Evolutionary conservation across 2,888 invertebrate species (phyloP), one percentile per base, ranked within the genome.

Genomic region (Chrysolina oricalcia): DNA sequence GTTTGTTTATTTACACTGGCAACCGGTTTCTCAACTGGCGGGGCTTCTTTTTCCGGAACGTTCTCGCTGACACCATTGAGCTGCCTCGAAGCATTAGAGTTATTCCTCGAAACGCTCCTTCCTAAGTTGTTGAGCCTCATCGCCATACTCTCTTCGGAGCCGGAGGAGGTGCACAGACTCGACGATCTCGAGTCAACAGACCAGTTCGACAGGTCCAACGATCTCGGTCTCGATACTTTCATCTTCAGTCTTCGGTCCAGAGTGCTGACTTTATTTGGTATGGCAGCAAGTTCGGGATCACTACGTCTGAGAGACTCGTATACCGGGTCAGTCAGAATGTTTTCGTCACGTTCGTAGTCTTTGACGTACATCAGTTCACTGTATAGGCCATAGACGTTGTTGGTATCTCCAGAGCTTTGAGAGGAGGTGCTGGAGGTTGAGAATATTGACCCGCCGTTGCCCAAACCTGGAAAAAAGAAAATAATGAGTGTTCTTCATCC

Each of bases 341-440:
- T 93, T 6, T 92, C 92, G 79, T 94, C 94, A n/a, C 94, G 94
- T 72, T 95, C 96, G 83, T 96, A 95, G 85, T 96, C 96, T 85
- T 95, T 95, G 0, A 96, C 94, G 87, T 96, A 96, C 92, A 97
- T 96, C 73, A 97, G 89, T 85, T 97, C 96, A 1, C 95, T 96
- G 86, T 97, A 97, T 0, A 97, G 89, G 0, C 96, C 97, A 86
- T 97, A 97, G 0, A 97, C 96, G 88, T 97, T 96, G 85, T 95
- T 96, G 35, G 92, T 92, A 77, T 91, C 91, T 23, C 92, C 93
- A 0, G 91, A 91, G 75, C 92, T 91, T 80, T 92, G 92, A 0
- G 92, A 90, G 0, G 92, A 91, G 0, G 91, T 91, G 46, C 90
- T 91, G 0, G 91, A 91, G 50, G 90, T 91, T 0, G 91, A 91